These are phyloP conservation scores for Hydriomena furcata DNA, from an alignment of 2,888 invertebrate species.

Conservation along the genomic window DNA sequence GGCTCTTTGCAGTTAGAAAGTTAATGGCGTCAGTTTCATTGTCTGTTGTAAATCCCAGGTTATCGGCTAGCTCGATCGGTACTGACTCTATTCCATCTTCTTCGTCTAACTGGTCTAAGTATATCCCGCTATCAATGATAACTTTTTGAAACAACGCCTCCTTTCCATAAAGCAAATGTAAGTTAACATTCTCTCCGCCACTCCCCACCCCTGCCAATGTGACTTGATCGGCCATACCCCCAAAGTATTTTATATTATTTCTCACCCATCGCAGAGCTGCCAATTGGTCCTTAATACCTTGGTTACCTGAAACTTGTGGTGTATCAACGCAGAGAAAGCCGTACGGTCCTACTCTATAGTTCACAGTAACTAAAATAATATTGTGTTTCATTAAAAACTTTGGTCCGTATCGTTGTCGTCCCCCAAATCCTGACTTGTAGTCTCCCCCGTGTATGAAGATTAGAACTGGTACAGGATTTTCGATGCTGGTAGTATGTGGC, in stretches of 20 bases:
- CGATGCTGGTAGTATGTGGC: slow-evolving; percentile 46
- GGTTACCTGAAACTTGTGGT: slow-evolving; percentile 48
- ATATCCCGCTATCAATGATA: slow-evolving; percentile 31
- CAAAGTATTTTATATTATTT: slow-evolving; percentile 44
- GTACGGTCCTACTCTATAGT: slow-evolving; percentile 51
- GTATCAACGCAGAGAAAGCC: slow-evolving; percentile 51
- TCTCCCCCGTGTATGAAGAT: slow-evolving; percentile 53
- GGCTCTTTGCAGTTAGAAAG: slow-evolving; percentile 21
- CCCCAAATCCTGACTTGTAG: slow-evolving; percentile 41
- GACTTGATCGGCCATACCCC: slow-evolving; percentile 43
- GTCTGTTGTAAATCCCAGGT: slow-evolving; percentile 22
- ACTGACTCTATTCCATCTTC: slow-evolving; percentile 12
- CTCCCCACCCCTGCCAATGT: slow-evolving; percentile 41
- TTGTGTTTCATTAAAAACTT: slow-evolving; percentile 42
- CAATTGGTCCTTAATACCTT: slow-evolving; percentile 46
- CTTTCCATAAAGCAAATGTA: slow-evolving; percentile 27
- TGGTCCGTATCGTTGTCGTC: slow-evolving; percentile 39
- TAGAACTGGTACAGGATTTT: slow-evolving; percentile 43
- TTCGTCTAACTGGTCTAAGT: slow-evolving; percentile 10
- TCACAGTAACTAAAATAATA: slow-evolving; percentile 42
- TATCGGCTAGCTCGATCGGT: slow-evolving; percentile 24
- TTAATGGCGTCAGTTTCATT: slow-evolving; percentile 21
- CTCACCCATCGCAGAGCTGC: slow-evolving; percentile 43
- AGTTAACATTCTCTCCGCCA: slow-evolving; percentile 33
- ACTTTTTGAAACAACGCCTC: slow-evolving; percentile 32